These are phyloP conservation scores for Dendrocincla fuliginosa DNA, from an alignment of 2,797 vertebrate species.

Conservation along the genomic window DNA sequence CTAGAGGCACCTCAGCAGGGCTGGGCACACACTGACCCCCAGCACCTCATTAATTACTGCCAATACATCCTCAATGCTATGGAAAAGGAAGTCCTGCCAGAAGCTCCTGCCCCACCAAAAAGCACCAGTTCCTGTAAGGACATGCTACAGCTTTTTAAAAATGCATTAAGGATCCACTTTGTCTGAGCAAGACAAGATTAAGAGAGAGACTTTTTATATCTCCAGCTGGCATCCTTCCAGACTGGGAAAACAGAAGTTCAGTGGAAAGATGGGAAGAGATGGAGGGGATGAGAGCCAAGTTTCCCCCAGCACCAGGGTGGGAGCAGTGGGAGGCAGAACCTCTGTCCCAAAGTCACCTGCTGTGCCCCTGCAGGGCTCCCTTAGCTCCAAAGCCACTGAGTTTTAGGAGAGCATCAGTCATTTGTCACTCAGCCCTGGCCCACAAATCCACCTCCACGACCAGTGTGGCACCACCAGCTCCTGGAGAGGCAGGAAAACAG, in stretches of 20 bases:
- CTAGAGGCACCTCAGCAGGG: not conserved
- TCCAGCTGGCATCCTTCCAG: not conserved
- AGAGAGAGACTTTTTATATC: not conserved
- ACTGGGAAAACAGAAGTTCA: not conserved
- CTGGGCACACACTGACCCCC: not conserved
- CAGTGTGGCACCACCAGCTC: not conserved
- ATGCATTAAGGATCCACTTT: constrained; percentile 3
- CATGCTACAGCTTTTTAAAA: not conserved
- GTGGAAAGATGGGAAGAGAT: constrained; percentile 7
- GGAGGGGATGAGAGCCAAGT: not conserved
- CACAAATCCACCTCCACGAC: not conserved
- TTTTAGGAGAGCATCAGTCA: not conserved
- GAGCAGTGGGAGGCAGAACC: not conserved
- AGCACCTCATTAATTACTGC: not conserved
- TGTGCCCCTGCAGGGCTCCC: not conserved
- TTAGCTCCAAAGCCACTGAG: not conserved
- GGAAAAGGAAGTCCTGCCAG: not conserved
- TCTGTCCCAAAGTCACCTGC: not conserved
- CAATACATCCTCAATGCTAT: not conserved
- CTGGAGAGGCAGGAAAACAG: not conserved
- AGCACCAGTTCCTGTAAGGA: not conserved
- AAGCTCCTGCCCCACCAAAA: not conserved
- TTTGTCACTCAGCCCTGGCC: not conserved
- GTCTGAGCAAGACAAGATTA: not conserved
- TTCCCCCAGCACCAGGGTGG: not conserved